A percentile compares a stretch with the other conserved stretches of the same genome.
phyloP scores from a whole-genome alignment of 23 tunicate species.

The Trididemnum clinides region DNA sequence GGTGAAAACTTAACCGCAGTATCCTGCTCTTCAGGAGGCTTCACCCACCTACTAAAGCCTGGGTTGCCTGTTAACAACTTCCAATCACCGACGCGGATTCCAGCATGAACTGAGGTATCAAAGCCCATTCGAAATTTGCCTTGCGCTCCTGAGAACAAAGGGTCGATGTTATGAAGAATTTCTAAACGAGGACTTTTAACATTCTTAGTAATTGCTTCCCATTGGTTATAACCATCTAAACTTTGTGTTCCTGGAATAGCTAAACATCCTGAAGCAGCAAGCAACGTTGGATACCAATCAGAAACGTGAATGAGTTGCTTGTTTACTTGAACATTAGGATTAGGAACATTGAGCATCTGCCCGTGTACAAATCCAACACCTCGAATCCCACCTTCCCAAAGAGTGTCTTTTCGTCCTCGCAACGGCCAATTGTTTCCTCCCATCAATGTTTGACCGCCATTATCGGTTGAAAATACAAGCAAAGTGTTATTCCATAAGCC shows the following conservation, averaged over 20 bases:
- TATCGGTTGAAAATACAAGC: constrained; percentile 75
- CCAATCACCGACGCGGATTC: constrained; percentile 69
- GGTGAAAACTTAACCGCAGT: neutral
- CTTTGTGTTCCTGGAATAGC: constrained; percentile 48
- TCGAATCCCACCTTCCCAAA: constrained; percentile 76
- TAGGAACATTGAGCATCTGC: constrained; percentile 53
- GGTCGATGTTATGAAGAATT: constrained; percentile 77
- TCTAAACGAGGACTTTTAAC: constrained; percentile 57
- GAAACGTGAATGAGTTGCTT: constrained; percentile 63
- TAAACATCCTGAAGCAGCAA: constrained; percentile 47
- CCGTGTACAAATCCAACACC: constrained; percentile 82
- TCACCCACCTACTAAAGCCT: constrained; percentile 54
- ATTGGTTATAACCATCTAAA: constrained; percentile 79
- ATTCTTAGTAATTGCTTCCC: constrained; percentile 43
- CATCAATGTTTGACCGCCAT: constrained; percentile 55
- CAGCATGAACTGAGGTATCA: constrained; percentile 65
- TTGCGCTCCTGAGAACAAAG: neutral
- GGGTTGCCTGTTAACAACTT: constrained; percentile 75
- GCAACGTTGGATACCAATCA: constrained; percentile 84
- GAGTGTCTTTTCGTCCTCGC: constrained; percentile 54
- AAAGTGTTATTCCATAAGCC: constrained; percentile 69
- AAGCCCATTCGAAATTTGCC: constrained; percentile 29
- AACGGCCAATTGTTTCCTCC: constrained; percentile 74
- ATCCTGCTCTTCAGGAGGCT: constrained; percentile 48
- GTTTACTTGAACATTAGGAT: constrained; percentile 30